Base-by-base conservation (phyloP, 30 jellyfish, hydroid and myxozoan species). In the Euphysa ruthae region DNA sequence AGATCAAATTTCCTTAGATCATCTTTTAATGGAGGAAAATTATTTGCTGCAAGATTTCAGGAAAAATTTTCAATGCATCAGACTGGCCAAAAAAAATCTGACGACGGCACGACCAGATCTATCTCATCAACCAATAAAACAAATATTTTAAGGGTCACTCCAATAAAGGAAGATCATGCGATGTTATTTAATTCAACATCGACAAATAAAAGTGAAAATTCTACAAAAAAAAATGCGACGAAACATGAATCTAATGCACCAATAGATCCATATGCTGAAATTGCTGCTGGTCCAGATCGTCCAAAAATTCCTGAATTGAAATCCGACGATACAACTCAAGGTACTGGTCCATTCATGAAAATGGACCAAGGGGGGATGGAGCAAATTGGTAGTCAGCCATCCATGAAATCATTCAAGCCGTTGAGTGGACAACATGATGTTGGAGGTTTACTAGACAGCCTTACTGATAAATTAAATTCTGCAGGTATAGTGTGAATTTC, bases 241-340 rank as follows among this genome's bases (percentile, higher is more conserved):
- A 62, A 18, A 8, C 33, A 38, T 2, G 54, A 28, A 32, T 21
- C 77, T 23, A 35, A 26, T 15, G 73, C 80, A 13, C 58, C 86
- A 14, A 35, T 42, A 0, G 98, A 90, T 55, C 98, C 98, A 6
- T 90, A 90, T 60, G 98, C 98, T 13, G 98, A 90, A 49, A 90
- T 90, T 2, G 98, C 98, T 21, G 77, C 62, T 4, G 98, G 98
- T 3, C 98, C 98, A 18, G 98, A 90, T 62, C 74, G 94, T 6
- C 98, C 98, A 6, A 90, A 80, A 43, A 51, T 83, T 4, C 98
- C 98, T 3, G 98, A 80, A 32, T 55, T 90, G 34, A 90, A 82
- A 70, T 71, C 94, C 1, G 94, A 77, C 58, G 82, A 26, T 23
- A 44, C 66, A 6, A 34, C 64, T 12, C 34, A 62, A 0, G 58